Evolutionary conservation across 2,888 invertebrate genomes (phyloP).

Genomic region (Micoletzkya japonica): DNA sequence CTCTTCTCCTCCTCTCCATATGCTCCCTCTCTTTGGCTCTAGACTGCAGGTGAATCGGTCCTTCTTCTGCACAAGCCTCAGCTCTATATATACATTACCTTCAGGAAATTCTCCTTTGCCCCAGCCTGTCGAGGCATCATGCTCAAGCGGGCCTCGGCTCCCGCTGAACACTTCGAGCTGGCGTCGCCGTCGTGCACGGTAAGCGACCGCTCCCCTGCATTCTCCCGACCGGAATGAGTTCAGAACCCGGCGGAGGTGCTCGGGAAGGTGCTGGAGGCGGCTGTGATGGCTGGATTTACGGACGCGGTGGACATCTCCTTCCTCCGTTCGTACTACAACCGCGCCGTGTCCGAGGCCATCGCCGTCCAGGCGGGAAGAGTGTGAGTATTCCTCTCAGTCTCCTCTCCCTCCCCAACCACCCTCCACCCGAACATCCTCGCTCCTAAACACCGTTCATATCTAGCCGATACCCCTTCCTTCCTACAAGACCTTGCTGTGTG

Average conservation of each 20-base stretch:
- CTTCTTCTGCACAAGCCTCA: too few relatives aligned
- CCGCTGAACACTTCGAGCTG: conserved; percentile 19
- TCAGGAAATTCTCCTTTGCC: conserved; percentile 54
- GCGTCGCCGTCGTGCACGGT: conserved; percentile 21
- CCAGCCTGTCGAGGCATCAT: conserved; percentile 56
- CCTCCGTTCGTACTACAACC: conserved; percentile 21
- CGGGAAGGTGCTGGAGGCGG: conserved; percentile 21
- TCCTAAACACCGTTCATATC: neutral
- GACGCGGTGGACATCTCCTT: conserved; percentile 21
- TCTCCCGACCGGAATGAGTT: neutral
- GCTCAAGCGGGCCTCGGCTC: conserved; percentile 41
- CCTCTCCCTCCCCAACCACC: neutral
- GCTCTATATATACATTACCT: too few relatives aligned
- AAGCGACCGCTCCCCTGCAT: neutral
- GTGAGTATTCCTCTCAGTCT: neutral
- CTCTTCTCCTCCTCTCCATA: too few relatives aligned
- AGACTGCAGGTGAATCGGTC: too few relatives aligned
- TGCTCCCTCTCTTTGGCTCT: too few relatives aligned
- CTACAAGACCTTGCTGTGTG: too few relatives aligned
- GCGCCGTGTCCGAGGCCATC: conserved; percentile 13
- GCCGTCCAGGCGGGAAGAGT: neutral
- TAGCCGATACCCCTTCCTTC: neutral
- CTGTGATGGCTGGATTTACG: conserved; percentile 11
- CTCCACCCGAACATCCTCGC: neutral
- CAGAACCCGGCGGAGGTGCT: conserved; percentile 24